Conservation (phyloP, 2,797 vertebrate genomes). For the Epinephelus coioides region DNA sequence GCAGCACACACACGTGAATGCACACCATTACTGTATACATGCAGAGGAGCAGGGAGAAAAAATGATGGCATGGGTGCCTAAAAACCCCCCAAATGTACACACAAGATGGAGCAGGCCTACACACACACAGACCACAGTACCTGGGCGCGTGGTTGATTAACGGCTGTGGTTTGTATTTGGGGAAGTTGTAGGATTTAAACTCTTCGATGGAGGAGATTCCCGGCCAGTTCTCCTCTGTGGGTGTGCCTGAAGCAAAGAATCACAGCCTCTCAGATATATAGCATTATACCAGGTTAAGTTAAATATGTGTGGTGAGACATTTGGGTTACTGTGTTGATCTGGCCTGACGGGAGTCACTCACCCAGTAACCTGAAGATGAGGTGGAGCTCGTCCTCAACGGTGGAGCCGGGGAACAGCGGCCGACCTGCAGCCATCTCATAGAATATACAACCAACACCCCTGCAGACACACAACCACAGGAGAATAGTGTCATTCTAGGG, state of each 20-base stretch:
- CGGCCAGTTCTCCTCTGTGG: constrained; percentile 96
- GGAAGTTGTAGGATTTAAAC: constrained; percentile 98
- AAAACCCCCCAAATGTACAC: constrained; percentile 1
- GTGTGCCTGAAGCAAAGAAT: constrained; percentile 87
- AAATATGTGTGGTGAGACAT: background rate
- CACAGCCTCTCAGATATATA: background rate
- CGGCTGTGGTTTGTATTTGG: constrained; percentile 96
- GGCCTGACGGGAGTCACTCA: constrained; percentile 72
- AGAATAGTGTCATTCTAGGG: background rate
- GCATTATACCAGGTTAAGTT: background rate
- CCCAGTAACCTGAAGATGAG: constrained; percentile 98
- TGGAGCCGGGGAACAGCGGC: constrained; percentile 98
- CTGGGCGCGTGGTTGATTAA: constrained; percentile 97
- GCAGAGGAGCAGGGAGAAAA: background rate
- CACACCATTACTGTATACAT: constrained; percentile 9
- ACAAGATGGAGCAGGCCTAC: background rate
- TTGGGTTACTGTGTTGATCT: background rate
- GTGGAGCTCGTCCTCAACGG: constrained; percentile 98
- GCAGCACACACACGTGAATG: background rate
- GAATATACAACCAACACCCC: constrained; percentile 90
- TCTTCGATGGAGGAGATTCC: constrained; percentile 96
- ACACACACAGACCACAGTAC: constrained; percentile 75
- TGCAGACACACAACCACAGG: constrained; percentile 21
- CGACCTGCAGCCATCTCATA: constrained; percentile 99
- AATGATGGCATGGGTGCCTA: background rate